Evolutionary conservation across 1,140 invertebrate species (phyloP), one percentile per base, ranked within the genome.

Genomic region (Drosophila subpulchrella): DNA sequence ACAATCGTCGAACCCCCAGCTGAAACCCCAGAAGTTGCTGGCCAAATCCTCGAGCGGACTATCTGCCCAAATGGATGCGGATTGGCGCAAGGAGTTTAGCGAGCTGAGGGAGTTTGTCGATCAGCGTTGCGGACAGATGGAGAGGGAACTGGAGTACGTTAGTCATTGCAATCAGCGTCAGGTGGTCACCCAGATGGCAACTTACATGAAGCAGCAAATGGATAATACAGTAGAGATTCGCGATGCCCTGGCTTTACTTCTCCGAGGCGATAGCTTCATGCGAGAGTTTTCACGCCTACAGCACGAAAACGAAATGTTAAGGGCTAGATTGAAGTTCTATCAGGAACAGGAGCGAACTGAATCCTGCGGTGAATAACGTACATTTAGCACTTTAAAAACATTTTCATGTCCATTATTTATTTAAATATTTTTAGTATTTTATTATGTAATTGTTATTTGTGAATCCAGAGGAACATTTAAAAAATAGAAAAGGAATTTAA

Each of bases 251-350:
- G 72, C 72, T 8, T 17, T 82, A 10, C 58, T 92, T 2, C 51
- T 92, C 13, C 73, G 73, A 20, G 67, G 54, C 0, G 90, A 91
- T 74, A 61, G 41, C n/a, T 92, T 92, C 24, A 61, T 78, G 6
- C 53, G 67, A 4, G 89, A 92, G 17, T 92, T 81, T 53, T 8
- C 51, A 4, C 74, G 76, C 3, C 20, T 92, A 7, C 75, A 89
- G 47, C 20, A 68, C 27, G 91, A 92, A 32, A 92, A 92, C 58
- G 66, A 75, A 38, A 34, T 60, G 56, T 50, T 92, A 0, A 77
- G 71, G n/a, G 55, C 55, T 3, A 59, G 90, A 32, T 24, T 91
- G 0, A 32, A 54, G 24, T 85, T 30, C 30, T 63, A 34, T 32
- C 68, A 8, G 30, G 56, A 27, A 1, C 41, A 11, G 30, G 36